Conservation (phyloP, 2,888 invertebrate genomes). For the Conops quadrifasciatus region DNA sequence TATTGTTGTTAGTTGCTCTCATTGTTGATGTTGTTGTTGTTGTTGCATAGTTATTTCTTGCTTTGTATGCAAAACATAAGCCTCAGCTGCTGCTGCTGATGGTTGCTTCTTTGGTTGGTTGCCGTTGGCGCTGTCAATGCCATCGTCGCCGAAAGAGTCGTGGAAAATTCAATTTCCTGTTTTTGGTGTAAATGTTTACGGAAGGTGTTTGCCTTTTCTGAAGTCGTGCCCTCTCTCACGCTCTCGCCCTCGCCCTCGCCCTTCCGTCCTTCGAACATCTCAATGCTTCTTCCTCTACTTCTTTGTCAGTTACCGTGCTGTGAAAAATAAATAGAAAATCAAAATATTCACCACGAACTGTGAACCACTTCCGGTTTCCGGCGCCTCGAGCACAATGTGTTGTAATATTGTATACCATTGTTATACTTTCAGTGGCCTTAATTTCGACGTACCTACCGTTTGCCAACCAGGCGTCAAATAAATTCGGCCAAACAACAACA, state of each 20-base stretch:
- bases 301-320: background rate
- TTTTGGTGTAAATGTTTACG: constrained; percentile 34
- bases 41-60: constrained; percentile 12
- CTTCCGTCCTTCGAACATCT: too few species aligned
- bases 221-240: background rate
- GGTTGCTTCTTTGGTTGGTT: background rate
- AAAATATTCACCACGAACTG: background rate
- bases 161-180: constrained; percentile 47
- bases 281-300: background rate
- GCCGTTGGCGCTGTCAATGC: background rate
- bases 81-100: constrained; percentile 18
- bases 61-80: constrained; percentile 40
- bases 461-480: background rate
- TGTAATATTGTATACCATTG: constrained; percentile 13
- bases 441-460: constrained; percentile 11
- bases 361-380: constrained; percentile 33
- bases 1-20: background rate
- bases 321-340: constrained; percentile 21
- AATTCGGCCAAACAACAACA: background rate
- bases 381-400: constrained; percentile 13
- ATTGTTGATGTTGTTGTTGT: background rate
- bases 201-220: constrained; percentile 25
- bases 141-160: constrained; percentile 37
- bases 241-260: background rate
- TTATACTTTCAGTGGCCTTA: constrained; percentile 11